A percentile compares a stretch with the other conserved stretches of the same genome.
phyloP scores from a whole-genome alignment of 2,888 invertebrate species.

The Lithophane semibrunnea region DNA sequence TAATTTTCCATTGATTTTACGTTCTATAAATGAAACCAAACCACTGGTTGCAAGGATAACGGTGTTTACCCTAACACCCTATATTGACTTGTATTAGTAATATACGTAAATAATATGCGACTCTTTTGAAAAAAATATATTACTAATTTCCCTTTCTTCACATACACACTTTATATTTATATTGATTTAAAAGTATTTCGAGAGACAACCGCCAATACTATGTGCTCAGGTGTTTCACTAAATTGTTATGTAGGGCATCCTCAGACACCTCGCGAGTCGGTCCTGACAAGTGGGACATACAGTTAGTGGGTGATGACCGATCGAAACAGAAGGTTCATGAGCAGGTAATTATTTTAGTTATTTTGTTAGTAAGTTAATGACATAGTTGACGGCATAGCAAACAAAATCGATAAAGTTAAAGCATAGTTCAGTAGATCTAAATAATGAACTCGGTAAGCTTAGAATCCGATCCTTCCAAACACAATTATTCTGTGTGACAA shows the following conservation, averaged over 20 bases:
- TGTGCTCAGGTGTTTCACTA: conserved; percentile 39
- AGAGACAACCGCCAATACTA: neutral
- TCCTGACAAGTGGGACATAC: neutral
- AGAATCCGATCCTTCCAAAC: conserved; percentile 47
- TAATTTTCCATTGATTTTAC: too few relatives aligned
- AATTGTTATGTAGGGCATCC: conserved; percentile 10
- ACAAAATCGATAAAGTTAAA: conserved; percentile 23
- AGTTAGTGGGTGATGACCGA: conserved; percentile 6
- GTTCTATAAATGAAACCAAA: too few relatives aligned
- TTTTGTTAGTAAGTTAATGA: neutral
- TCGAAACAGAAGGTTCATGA: neutral
- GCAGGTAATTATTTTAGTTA: conserved; percentile 26
- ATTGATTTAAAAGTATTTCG: neutral
- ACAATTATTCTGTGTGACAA: conserved; percentile 55
- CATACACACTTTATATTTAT: neutral
- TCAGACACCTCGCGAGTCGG: neutral
- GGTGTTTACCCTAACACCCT: too few relatives aligned
- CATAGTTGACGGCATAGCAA: neutral
- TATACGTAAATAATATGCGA: neutral
- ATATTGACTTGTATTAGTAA: neutral
- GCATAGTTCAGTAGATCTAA: conserved; percentile 36
- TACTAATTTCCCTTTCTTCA: neutral
- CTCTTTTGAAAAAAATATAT: neutral
- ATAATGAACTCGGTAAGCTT: conserved; percentile 49
- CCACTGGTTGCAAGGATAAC: too few relatives aligned